A percentile compares a stretch with the other conserved stretches of the same genome.
Conservation (phyloP, 1,140 invertebrate genomes). For the Drosophila miranda region DNA sequence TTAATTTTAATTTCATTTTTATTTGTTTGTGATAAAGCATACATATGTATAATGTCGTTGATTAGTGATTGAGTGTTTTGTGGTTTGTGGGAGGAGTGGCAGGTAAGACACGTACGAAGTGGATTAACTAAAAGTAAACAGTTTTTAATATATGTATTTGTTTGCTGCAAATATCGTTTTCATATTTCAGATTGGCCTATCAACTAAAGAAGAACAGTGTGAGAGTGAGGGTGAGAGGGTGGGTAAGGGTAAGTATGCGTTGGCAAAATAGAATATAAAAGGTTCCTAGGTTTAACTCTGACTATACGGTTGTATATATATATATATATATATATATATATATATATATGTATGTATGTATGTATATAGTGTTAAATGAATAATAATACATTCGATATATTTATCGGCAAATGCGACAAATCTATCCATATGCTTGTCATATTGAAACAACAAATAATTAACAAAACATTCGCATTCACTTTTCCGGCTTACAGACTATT, state of each 20-base stretch:
- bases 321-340: slow-evolving; percentile 8
- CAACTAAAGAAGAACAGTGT: slow-evolving; percentile 60
- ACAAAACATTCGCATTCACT: slow-evolving; percentile 27
- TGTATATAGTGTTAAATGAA: slow-evolving; percentile 47
- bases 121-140: slow-evolving; percentile 70
- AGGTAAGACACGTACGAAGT: slow-evolving; percentile 64
- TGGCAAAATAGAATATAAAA: slow-evolving; percentile 24
- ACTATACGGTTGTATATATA: slow-evolving; percentile 31
- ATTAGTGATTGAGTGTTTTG: slow-evolving; percentile 44
- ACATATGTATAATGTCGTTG: slow-evolving; percentile 59
- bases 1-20: slow-evolving; percentile 8
- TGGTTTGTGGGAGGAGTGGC: slow-evolving; percentile 32
- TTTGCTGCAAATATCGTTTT: slow-evolving; percentile 43
- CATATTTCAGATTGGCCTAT: slow-evolving; percentile 36
- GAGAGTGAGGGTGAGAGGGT: slow-evolving; percentile 5
- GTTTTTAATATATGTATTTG: slow-evolving; percentile 13
- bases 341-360: slow-evolving; percentile 33
- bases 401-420: slow-evolving; percentile 26
- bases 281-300: slow-evolving; percentile 24
- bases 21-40: slow-evolving; percentile 62
- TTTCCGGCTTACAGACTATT: slow-evolving; percentile 39
- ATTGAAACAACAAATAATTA: slow-evolving; percentile 34
- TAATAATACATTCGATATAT: slow-evolving; percentile 58
- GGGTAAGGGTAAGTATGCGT: slow-evolving; percentile 4
- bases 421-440: slow-evolving; percentile 31